These are phyloP conservation scores for Siphamia tubifer DNA, from an alignment of 2,113 vertebrate genomes.

Conservation along the genomic window DNA sequence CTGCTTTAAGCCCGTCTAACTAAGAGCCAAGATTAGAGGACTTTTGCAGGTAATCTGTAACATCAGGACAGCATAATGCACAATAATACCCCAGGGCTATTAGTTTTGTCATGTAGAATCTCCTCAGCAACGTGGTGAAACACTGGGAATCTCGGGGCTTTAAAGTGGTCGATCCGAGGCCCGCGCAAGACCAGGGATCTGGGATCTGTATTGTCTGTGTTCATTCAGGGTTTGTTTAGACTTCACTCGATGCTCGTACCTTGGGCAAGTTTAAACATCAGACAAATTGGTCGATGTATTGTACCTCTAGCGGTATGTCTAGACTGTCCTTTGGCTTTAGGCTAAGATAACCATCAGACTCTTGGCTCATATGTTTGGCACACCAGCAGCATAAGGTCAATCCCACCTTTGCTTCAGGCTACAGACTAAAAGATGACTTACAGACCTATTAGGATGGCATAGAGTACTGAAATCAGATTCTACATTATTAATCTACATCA, in stretches of 20 bases:
- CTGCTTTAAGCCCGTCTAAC: constrained; percentile 20
- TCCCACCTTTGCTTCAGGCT: constrained; percentile 23
- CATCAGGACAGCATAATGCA: constrained; percentile 2
- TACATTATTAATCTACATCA: too few species aligned
- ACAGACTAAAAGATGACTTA: neutral
- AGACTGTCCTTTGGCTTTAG: constrained; percentile 54
- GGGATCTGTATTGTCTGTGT: constrained; percentile 22
- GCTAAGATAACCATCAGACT: constrained; percentile 23
- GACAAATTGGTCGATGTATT: constrained; percentile 47
- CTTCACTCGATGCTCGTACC: constrained; percentile 19
- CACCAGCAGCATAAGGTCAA: neutral
- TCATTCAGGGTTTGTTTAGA: constrained; percentile 43
- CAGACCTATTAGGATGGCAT: constrained; percentile 8
- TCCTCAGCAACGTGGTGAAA: constrained; percentile 8
- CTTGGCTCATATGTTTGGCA: constrained; percentile 22
- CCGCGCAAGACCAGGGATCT: neutral
- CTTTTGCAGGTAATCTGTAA: constrained; percentile 30
- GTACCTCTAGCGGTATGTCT: constrained; percentile 56
- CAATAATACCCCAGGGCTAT: constrained; percentile 3
- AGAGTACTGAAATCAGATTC: neutral
- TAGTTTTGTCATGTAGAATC: constrained; percentile 14
- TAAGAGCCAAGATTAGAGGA: constrained; percentile 30
- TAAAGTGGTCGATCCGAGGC: too few species aligned
- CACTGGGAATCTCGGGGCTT: constrained; percentile 2
- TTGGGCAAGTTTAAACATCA: constrained; percentile 59